Percentiles rank a stretch among this genome's conserved stretches.
Conservation (phyloP, 2,888 invertebrate genomes). For the Tineola bisselliella region DNA sequence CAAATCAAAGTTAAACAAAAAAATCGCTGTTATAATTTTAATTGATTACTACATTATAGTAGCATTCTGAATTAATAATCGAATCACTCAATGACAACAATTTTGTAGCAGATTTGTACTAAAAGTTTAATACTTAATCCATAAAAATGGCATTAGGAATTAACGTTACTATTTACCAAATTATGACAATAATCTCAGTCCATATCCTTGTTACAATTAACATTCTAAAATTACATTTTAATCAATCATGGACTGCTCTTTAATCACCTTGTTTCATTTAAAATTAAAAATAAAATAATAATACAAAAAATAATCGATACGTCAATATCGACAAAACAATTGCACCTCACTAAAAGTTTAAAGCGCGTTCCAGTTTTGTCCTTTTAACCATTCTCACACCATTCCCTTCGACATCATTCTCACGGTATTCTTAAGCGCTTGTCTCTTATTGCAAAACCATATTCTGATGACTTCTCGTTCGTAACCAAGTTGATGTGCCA, state of each 20-base stretch:
- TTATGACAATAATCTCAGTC: neutral
- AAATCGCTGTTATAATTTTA: no score
- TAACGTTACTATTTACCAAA: neutral
- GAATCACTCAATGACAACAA: neutral
- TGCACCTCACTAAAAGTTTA: neutral
- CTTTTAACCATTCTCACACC: constrained; percentile 54
- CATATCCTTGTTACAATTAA: neutral
- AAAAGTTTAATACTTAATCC: neutral
- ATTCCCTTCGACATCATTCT: constrained; percentile 92
- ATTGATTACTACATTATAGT: no score
- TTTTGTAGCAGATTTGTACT: neutral
- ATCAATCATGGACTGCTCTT: neutral
- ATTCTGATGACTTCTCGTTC: constrained; percentile 98
- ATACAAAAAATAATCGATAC: neutral
- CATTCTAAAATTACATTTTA: constrained; percentile 1
- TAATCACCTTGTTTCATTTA: neutral
- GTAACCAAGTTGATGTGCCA: constrained; percentile 95
- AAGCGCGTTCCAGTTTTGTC: constrained; percentile 3
- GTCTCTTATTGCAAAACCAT: constrained; percentile 99
- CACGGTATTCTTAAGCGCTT: constrained; percentile 97
- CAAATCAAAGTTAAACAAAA: no score
- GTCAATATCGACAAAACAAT: neutral
- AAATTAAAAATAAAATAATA: constrained; percentile 1
- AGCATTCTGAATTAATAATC: no score
- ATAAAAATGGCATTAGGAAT: neutral